Base-by-base conservation (phyloP, 2,888 invertebrate species). In the Rotaria macrura region DNA sequence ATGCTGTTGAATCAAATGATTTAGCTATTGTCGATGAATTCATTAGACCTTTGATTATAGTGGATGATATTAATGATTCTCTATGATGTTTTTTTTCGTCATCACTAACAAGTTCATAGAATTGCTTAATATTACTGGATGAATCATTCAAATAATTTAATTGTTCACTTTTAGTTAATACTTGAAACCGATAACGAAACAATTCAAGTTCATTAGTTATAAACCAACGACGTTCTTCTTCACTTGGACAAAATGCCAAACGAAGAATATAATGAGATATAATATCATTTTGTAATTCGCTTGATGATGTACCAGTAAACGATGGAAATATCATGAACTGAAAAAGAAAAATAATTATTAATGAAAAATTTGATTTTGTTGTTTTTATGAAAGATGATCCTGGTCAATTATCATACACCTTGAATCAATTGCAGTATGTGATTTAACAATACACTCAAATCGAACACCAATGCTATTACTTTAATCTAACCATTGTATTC, bases 211-310 rank as follows among this genome's bases (percentile, higher is more conserved):
- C 99, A 88, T 95, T 93, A 38, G 93, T 92, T 25, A 96, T 92
- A 89, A 96, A 96, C 97, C 98, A 98, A 87, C 93, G 93, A 54
- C 94, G 92, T 57, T 95, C 92, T 86, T 97, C 96, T 88, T 95
- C 94, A 23, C 90, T 91, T 79, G 72, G 84, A 74, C 86, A 86
- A 84, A 84, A 86, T 29, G 86, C 86, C 34, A 86, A 84, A n/a
- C 84, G 72, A 40, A 85, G 52, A 34, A 85, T 85, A 55, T 84
- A 85, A 85, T 85, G 85, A 7, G 85, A 85, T n/a, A 85, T 83
- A 23, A 85, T 84, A 79, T 85, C 85, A 74, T 85, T 85, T 43
- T 54, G 65, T 5, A 84, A 47, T 54, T 85, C 85, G 25, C 34
- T 29, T 84, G 65, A 65, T 65, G 65, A 38, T 34, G 65, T 20